Conservation (phyloP, 2,797 vertebrate species). For the Apogon talboti region DNA sequence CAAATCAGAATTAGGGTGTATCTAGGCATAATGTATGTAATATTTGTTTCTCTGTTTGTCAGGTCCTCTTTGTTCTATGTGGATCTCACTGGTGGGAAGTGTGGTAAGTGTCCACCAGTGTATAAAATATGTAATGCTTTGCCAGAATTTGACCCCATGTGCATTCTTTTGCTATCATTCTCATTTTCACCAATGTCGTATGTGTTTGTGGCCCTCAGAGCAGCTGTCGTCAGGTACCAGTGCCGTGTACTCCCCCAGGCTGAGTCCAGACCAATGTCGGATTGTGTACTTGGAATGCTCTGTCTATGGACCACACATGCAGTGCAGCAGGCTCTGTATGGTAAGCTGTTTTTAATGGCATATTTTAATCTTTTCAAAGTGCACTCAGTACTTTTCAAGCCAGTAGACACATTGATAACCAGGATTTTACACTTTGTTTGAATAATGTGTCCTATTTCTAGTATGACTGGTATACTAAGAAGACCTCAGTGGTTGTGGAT, state of each 20-base stretch:
- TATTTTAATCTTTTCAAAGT: neutral
- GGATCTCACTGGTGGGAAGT: slow-evolving; percentile 91
- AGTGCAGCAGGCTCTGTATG: slow-evolving; percentile 91
- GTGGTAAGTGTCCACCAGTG: slow-evolving; percentile 84
- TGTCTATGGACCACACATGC: slow-evolving; percentile 89
- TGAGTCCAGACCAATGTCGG: slow-evolving; percentile 94
- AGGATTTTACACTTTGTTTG: slow-evolving; percentile 8
- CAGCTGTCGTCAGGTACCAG: slow-evolving; percentile 87
- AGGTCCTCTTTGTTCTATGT: slow-evolving; percentile 95
- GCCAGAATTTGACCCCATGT: too few species aligned
- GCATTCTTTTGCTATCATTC: neutral
- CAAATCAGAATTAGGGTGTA: neutral
- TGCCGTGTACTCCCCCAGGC: slow-evolving; percentile 90
- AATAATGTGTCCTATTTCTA: slow-evolving; percentile 53
- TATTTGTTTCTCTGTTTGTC: slow-evolving; percentile 24
- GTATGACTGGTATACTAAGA: slow-evolving; percentile 97
- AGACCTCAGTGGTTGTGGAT: slow-evolving; percentile 90
- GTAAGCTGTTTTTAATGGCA: slow-evolving; percentile 75
- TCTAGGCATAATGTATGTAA: neutral
- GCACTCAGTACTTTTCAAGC: neutral
- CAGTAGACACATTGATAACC: neutral
- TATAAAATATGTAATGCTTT: neutral
- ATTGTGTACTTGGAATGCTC: slow-evolving; percentile 90
- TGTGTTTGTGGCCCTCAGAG: slow-evolving; percentile 79
- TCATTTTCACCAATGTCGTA: neutral